Evolutionary conservation across 2,113 vertebrate genomes (phyloP).

Genomic region (Lepus europaeus): DNA sequence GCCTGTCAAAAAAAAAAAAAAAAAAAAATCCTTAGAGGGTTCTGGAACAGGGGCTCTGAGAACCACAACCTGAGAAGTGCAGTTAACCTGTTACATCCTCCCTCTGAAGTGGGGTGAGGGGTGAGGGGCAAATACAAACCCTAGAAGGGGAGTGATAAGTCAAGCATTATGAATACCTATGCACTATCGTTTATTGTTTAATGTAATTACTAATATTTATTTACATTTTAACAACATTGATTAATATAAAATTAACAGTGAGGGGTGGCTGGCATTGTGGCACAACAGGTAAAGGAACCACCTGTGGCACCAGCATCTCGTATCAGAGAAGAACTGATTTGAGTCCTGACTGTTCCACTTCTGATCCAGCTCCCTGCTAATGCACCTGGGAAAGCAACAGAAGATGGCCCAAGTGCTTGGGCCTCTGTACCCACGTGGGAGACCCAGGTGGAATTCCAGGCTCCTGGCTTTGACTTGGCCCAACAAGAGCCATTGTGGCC

Average conservation of each 20-base stretch:
- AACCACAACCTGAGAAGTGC: constrained; percentile 23
- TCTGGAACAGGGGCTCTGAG: constrained; percentile 24
- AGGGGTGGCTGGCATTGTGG: neutral
- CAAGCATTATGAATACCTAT: neutral
- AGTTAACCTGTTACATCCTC: neutral
- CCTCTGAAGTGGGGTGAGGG: neutral
- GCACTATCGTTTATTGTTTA: neutral
- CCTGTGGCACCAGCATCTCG: too few species aligned
- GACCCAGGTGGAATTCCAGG: too few species aligned
- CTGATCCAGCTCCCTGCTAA: too few species aligned
- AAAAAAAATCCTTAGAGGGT: neutral
- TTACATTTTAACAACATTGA: constrained; percentile 18
- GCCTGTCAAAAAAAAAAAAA: too few species aligned
- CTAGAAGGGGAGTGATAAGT: constrained; percentile 4
- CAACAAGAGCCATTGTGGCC: too few species aligned
- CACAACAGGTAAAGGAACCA: too few species aligned
- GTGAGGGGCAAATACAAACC: neutral
- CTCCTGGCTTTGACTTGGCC: too few species aligned
- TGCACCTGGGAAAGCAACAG: too few species aligned
- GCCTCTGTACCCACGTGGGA: too few species aligned
- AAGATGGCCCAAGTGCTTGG: too few species aligned
- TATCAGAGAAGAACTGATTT: too few species aligned
- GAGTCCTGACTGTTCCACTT: too few species aligned
- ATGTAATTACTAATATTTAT: constrained; percentile 7
- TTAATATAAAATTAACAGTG: constrained; percentile 32